Evolutionary conservation across 2,113 vertebrate species (phyloP).

Genomic region (Oreocharis arfaki): DNA sequence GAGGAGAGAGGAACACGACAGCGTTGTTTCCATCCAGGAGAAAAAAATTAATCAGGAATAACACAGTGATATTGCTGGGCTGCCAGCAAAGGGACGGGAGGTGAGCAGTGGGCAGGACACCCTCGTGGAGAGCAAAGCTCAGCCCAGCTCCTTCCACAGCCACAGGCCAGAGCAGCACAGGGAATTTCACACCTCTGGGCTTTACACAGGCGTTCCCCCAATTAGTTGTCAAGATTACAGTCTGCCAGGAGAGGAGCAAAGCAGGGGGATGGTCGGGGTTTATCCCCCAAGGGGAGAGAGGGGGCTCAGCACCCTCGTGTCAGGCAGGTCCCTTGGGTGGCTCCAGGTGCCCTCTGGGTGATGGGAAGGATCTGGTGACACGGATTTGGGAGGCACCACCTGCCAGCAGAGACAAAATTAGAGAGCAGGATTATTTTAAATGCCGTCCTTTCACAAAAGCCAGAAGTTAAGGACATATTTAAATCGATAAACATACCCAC

Average conservation of each 20-base stretch:
- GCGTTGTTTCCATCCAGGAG: not conserved
- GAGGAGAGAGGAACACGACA: not conserved
- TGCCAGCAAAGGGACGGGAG: not conserved
- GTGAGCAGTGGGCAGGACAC: not conserved
- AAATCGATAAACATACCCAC: too few species aligned
- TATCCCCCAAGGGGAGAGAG: not conserved
- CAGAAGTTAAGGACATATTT: too few species aligned
- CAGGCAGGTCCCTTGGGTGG: not conserved
- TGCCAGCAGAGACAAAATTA: not conserved
- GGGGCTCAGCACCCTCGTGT: not conserved
- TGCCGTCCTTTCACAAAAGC: too few species aligned
- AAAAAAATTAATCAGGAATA: not conserved
- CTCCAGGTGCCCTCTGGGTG: not conserved
- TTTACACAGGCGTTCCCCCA: not conserved
- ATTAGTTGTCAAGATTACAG: not conserved
- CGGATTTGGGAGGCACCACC: not conserved
- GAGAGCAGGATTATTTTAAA: not conserved
- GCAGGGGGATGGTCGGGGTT: not conserved
- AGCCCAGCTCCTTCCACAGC: not conserved
- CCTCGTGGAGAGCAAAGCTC: not conserved
- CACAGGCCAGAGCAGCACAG: not conserved
- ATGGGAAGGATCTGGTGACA: not conserved
- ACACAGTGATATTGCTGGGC: not conserved
- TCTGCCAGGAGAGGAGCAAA: not conserved
- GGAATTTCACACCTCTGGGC: not conserved